Percentiles rank a stretch among this genome's conserved stretches.
phyloP scores from a whole-genome alignment of 2,888 invertebrate genomes.

The Alentia gelatinosa region DNA sequence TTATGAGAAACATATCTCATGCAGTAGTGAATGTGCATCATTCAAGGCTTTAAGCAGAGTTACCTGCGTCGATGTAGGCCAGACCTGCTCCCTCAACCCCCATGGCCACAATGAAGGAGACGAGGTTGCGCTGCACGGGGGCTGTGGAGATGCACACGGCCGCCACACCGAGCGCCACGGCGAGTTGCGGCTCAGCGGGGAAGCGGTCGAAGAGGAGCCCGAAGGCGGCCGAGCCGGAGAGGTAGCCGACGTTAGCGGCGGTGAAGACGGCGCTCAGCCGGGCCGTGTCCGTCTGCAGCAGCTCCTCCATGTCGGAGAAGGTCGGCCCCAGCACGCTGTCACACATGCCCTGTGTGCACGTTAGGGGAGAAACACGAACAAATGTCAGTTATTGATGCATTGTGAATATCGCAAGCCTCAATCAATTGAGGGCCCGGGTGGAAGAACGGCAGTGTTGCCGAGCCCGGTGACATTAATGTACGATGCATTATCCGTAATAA shows the following conservation, averaged over 20 bases:
- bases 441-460: no score
- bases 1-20: no score
- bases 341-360: constrained; percentile 23
- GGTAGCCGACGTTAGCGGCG: constrained; percentile 29
- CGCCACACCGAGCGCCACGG: not conserved
- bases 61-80: constrained; percentile 39
- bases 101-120: not conserved
- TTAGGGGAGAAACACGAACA: no score
- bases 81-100: constrained; percentile 22
- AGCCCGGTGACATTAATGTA: no score
- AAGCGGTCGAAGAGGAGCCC: not conserved
- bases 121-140: not conserved
- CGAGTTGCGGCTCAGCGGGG: constrained; percentile 7
- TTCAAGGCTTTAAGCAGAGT: no score
- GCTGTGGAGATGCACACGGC: not conserved
- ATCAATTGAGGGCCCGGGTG: no score
- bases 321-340: constrained; percentile 27
- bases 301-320: not conserved
- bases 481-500: no score
- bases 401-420: no score
- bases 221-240: not conserved
- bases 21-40: no score
- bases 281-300: not conserved
- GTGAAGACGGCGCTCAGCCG: constrained; percentile 26
- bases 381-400: no score